These are phyloP conservation scores for Entomyzon cyanotis DNA, from an alignment of 2,113 vertebrate genomes.

Conservation along the genomic window DNA sequence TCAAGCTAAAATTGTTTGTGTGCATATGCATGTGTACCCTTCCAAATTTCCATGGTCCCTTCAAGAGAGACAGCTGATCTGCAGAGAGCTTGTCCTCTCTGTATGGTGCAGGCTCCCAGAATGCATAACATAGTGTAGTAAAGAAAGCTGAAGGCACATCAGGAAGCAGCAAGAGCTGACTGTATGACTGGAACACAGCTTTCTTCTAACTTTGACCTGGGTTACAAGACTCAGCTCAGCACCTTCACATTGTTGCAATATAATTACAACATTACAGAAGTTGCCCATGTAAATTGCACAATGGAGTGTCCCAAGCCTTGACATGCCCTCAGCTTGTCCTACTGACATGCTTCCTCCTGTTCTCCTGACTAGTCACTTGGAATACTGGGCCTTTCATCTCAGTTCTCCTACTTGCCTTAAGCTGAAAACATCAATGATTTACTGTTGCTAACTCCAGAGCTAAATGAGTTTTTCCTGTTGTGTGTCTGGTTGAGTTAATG, in stretches of 20 bases:
- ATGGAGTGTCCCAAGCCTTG: background rate
- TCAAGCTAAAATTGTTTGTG: background rate
- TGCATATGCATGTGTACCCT: background rate
- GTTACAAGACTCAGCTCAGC: background rate
- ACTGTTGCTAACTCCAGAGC: background rate
- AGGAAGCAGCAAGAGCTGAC: background rate
- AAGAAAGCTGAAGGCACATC: background rate
- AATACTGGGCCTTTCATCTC: background rate
- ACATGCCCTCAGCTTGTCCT: background rate
- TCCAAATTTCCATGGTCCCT: background rate
- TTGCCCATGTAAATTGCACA: background rate
- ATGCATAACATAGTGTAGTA: background rate
- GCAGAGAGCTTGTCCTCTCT: background rate
- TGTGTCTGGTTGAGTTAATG: background rate
- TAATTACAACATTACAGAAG: background rate
- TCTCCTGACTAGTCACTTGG: background rate
- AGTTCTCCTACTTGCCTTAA: background rate
- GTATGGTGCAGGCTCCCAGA: rapidly evolving
- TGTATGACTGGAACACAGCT: rapidly evolving
- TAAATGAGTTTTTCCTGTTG: background rate
- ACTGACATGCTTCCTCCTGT: background rate
- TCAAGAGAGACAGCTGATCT: background rate
- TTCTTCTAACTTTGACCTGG: background rate
- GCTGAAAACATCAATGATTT: background rate
- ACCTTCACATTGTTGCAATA: background rate